Base-by-base conservation (phyloP, 2,888 invertebrate genomes). In the Drosophila antonietae region DNA sequence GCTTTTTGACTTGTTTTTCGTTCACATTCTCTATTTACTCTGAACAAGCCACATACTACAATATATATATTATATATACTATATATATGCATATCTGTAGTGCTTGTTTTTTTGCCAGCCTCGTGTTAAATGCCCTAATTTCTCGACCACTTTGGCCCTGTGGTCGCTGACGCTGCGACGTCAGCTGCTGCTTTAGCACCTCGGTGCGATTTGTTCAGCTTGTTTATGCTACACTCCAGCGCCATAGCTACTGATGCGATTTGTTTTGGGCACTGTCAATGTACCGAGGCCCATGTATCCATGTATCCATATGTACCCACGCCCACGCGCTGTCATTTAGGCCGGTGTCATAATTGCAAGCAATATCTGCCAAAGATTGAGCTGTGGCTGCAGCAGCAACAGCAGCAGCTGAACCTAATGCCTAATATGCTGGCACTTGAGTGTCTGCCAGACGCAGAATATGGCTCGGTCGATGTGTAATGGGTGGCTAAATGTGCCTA, bases 91-190 rank as follows among this genome's bases (percentile, higher is more conserved):
- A n/a, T 31, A 46, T 43, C 58, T 49, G 57, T 49, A 33, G 1
- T 15, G 37, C 37, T 33, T 18, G 44, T 37, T 53, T 51, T 61
- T 69, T 49, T 49, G 63, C 66, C 77, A 80, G 67, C 65, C 65
- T 66, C 75, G 68, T 89, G 90, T 80, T 87, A 89, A 89, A 89
- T 84, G 90, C 74, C 90, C 90, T 90, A 82, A 89, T 85, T 90
- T 83, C 60, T 58, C 37, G 55, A 43, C 74, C 57, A 58, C 55
- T 62, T 55, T 33, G 52, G 58, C 52, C 53, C 35, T 49, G 58
- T 55, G n/a, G 20, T 20, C 46, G 39, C 33, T 47, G 61, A 58
- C 14, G 20, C n/a, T 46, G 39, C 28, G 43, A 15, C 57, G 61
- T 39, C 41, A 31, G 51, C 58, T 53, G 55, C 43, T 63, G 65